Evolutionary conservation across 1,140 invertebrate species (phyloP).

Genomic region (Diploscapter pachys): DNA sequence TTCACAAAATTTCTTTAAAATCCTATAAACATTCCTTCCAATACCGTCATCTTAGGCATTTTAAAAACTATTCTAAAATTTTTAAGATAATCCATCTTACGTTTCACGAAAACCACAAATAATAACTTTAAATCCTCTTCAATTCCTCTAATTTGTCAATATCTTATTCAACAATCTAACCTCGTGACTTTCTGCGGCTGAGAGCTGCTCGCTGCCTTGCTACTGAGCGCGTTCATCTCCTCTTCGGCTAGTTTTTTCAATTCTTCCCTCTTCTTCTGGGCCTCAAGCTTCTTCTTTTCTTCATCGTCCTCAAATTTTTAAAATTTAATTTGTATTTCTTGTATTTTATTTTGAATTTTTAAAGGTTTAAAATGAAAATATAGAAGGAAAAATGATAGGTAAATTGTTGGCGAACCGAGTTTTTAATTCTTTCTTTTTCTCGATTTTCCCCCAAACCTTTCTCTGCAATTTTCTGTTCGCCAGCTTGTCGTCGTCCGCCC

Average conservation of each 20-base stretch:
- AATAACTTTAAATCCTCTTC: too few relatives aligned
- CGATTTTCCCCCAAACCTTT: constrained; percentile 67
- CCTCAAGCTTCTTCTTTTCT: constrained; percentile 80
- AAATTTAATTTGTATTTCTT: constrained; percentile 29
- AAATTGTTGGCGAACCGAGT: background rate
- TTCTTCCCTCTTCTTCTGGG: constrained; percentile 81
- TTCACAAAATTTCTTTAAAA: too few relatives aligned
- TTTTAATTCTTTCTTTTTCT: background rate
- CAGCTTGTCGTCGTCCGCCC: constrained; percentile 90
- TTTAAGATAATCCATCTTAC: too few relatives aligned
- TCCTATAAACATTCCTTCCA: too few relatives aligned
- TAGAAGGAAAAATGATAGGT: background rate
- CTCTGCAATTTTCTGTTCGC: constrained; percentile 80
- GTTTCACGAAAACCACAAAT: too few relatives aligned
- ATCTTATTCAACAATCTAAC: background rate
- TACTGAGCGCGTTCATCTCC: constrained; percentile 69
- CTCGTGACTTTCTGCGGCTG: constrained; percentile 75
- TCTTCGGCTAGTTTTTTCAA: constrained; percentile 79
- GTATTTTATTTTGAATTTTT: constrained; percentile 1
- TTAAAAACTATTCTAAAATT: too few relatives aligned
- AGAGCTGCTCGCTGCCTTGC: constrained; percentile 67
- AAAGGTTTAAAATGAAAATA: constrained; percentile 8
- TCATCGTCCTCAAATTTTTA: constrained; percentile 72
- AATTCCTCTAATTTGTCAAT: too few relatives aligned
- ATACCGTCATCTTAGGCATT: too few relatives aligned